Conservation (phyloP, 1,140 invertebrate genomes). For the Carcinoscorpius rotundicauda region DNA sequence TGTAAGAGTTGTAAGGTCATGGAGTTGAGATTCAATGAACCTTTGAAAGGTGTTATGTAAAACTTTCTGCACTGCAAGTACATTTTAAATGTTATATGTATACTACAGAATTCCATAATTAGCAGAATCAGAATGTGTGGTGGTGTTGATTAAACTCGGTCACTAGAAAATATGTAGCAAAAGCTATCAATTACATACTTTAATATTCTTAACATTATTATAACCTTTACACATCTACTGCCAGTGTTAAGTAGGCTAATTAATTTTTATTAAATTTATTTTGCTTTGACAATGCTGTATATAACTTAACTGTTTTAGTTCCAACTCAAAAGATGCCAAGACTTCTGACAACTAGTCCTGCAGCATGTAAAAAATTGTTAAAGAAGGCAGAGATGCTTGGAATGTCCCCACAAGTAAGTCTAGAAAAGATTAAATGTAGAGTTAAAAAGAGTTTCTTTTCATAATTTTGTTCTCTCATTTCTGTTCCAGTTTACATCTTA, state of each 20-base stretch:
- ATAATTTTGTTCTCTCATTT: background rate
- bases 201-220: background rate
- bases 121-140: too few species aligned
- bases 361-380: slow-evolving; percentile 66
- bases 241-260: slow-evolving; percentile 1
- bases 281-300: background rate
- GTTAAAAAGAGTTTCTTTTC: background rate
- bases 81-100: too few species aligned
- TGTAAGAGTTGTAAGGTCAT: too few species aligned
- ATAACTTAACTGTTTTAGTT: slow-evolving; percentile 8
- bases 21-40: too few species aligned
- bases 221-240: background rate
- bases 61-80: too few species aligned
- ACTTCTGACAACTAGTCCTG: slow-evolving; percentile 75
- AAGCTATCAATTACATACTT: too few species aligned
- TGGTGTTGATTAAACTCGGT: too few species aligned
- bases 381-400: slow-evolving; percentile 84
- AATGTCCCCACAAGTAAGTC: slow-evolving; percentile 33
- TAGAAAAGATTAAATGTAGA: slow-evolving; percentile 2
- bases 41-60: too few species aligned
- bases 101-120: too few species aligned
- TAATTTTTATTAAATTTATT: slow-evolving; percentile 1
- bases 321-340: slow-evolving; percentile 77
- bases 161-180: too few species aligned
- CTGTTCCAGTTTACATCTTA: background rate